These are phyloP conservation scores for Cataglyphis altisquamis DNA, from an alignment of 2,888 invertebrate genomes.

Conservation along the genomic window DNA sequence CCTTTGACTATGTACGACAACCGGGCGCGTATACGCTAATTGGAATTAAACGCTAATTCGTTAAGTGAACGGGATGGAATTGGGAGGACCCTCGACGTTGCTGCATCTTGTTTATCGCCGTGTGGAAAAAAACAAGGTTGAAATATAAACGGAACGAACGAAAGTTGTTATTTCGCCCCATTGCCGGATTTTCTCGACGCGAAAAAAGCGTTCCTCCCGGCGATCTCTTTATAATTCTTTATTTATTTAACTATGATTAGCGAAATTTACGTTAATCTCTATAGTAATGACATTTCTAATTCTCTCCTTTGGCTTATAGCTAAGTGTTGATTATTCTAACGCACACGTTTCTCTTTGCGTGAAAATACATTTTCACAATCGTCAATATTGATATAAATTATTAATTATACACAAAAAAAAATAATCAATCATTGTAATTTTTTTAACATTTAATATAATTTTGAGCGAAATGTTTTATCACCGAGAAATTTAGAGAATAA, in stretches of 20 bases:
- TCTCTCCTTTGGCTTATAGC: neutral
- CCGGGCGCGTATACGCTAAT: slow-evolving; percentile 23
- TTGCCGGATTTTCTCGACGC: neutral
- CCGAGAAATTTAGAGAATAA: neutral
- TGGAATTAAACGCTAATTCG: slow-evolving; percentile 53
- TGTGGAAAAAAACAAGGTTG: neutral
- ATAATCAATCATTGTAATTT: neutral
- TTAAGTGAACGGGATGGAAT: slow-evolving; percentile 32
- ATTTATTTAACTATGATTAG: slow-evolving; percentile 1
- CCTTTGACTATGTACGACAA: slow-evolving; percentile 9
- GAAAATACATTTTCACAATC: neutral
- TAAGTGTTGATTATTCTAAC: too few relatives aligned
- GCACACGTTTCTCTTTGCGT: neutral
- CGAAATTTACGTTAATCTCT: neutral
- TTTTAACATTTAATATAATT: neutral
- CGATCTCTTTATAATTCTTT: neutral
- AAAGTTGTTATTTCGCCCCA: neutral
- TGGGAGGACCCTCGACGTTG: neutral
- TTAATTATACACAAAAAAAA: slow-evolving; percentile 1
- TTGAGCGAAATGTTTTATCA: neutral
- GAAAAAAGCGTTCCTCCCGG: slow-evolving; percentile 1
- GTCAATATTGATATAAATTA: neutral
- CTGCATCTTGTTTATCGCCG: slow-evolving; percentile 23
- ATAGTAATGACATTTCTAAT: neutral
- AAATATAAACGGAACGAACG: slow-evolving; percentile 30